Percentiles rank a stretch among this genome's conserved stretches.
phyloP scores from a whole-genome alignment of 53 echinoderm and acorn worm species.

The Temnopleurus reevesii region DNA sequence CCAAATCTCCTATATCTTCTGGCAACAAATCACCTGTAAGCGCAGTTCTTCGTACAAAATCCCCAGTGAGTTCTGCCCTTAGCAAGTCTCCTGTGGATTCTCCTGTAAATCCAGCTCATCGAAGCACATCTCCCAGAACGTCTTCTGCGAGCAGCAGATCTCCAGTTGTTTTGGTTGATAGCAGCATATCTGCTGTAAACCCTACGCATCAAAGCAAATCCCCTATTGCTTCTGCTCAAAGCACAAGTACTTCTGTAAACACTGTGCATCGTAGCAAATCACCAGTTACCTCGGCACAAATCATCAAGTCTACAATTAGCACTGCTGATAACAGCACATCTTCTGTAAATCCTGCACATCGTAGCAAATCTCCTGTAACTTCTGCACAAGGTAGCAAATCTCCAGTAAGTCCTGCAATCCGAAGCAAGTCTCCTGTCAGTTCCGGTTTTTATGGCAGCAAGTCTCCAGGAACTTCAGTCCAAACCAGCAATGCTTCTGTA shows the following conservation, averaged over 20 bases:
- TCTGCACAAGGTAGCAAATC: too few species aligned
- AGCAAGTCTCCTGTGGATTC: too few species aligned
- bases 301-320: neutral
- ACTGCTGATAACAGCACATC: neutral
- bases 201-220: neutral
- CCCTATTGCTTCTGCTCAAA: neutral
- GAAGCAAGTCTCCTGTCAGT: conserved; percentile 24
- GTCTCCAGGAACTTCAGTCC: too few species aligned
- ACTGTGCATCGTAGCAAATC: neutral
- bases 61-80: neutral
- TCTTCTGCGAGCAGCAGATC: neutral
- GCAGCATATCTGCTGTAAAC: neutral
- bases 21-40: neutral
- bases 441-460: neutral
- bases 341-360: neutral
- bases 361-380: neutral
- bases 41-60: neutral
- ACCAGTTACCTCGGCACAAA: neutral
- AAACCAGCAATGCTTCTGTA: too few species aligned
- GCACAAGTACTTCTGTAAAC: neutral
- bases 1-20: conserved; percentile 8
- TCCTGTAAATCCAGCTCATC: neutral
- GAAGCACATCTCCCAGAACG: neutral
- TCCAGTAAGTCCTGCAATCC: neutral
- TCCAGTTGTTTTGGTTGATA: too few species aligned